Conservation (phyloP, 1,140 invertebrate species). For the Campoletis sonorensis region DNA sequence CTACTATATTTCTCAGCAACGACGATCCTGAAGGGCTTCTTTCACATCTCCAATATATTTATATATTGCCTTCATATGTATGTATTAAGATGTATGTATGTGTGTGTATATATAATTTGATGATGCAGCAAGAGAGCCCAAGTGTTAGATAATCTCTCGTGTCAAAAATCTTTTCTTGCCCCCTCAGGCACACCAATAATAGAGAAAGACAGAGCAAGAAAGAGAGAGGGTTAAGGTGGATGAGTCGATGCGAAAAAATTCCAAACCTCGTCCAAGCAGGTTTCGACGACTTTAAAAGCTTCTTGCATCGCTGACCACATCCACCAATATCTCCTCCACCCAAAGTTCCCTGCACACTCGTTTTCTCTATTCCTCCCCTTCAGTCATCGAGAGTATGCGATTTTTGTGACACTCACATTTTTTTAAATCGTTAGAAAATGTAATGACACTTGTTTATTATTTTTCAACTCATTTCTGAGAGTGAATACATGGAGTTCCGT, state of each 20-base stretch:
- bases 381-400: not conserved
- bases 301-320: slow-evolving; percentile 26
- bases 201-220: not conserved
- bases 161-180: slow-evolving; percentile 58
- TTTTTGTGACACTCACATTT: not conserved
- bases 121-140: slow-evolving; percentile 29
- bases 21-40: not conserved
- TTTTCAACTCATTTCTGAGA: too few relatives aligned
- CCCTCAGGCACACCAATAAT: slow-evolving; percentile 11
- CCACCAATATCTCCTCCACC: slow-evolving; percentile 26
- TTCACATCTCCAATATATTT: not conserved
- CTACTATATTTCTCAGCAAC: slow-evolving; percentile 24
- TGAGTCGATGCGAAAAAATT: slow-evolving; percentile 26
- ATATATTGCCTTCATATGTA: not conserved
- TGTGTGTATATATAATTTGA: not conserved
- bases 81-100: not conserved
- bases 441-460: too few relatives aligned
- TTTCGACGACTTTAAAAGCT: slow-evolving; percentile 33
- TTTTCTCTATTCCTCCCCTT: not conserved
- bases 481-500: too few relatives aligned
- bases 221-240: slow-evolving; percentile 5
- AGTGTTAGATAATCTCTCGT: slow-evolving; percentile 69
- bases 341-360: not conserved
- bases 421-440: not conserved
- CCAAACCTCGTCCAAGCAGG: slow-evolving; percentile 16